Evolutionary conservation across 2,113 vertebrate genomes (phyloP), one percentile per base, ranked within the genome.

Genomic region (Sclerurus mexicanus): DNA sequence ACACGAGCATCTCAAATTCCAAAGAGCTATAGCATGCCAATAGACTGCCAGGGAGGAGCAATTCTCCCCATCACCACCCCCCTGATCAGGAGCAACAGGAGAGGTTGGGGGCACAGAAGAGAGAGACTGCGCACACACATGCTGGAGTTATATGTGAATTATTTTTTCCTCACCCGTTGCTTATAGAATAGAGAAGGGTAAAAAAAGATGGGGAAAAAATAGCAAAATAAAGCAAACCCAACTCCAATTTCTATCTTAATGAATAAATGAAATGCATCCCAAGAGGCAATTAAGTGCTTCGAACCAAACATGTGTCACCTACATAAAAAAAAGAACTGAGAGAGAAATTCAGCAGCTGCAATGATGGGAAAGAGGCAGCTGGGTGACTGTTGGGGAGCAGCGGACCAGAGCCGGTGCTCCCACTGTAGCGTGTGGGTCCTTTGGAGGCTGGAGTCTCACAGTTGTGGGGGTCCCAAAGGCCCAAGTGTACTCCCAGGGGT

Each of bases 191-290:
- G 42, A 84, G 47, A 77, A 47, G 4, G 3, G 5, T 5, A 28
- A 23, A 53, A 71, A 30, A 63, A 15, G 14, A 47, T 30, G 5
- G 3, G 6, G 63, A 85, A 19, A 62, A 68, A 83, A 7, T 5
- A 77, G 79, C 40, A 53, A 90, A 96, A 92, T 92, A 95, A 85
- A 95, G 76, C 37, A 80, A 96, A 92, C 37, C 30, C 1, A 22
- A 90, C 85, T 94, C 71, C 33, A 80, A 88, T 95, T 94, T 93
- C 66, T 92, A 19, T 63, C 66, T 85, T 95, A 97, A 96, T 94
- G 83, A 96, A 94, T 85, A 97, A 95, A 95, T 87, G 74, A 95
- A 96, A 97, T 6, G 9, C 71, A 88, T 87, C 95, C 89, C 91
- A 92, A 95, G 95, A 96, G 91, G 85, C 94, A 93, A 96, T 94